Conservation (phyloP, 2,888 invertebrate species). For the Drosophila atroscutellata region DNA sequence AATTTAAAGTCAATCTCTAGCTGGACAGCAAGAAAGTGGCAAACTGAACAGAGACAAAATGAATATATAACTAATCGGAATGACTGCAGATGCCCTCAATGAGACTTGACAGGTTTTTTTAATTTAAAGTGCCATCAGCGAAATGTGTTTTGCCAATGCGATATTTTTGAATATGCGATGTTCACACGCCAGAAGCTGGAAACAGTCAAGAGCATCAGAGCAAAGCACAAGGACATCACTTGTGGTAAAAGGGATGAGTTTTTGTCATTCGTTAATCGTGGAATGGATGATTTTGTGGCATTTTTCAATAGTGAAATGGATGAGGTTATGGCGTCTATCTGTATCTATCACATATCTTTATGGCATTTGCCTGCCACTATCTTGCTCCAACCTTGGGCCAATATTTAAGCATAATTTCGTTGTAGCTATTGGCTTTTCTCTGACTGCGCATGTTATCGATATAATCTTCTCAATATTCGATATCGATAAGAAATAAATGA, state of each 20-base stretch:
- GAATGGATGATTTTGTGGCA: slow-evolving; percentile 35
- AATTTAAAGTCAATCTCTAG: slow-evolving; percentile 38
- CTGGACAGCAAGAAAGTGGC: slow-evolving; percentile 30
- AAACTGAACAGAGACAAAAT: slow-evolving; percentile 21
- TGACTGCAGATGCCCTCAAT: slow-evolving; percentile 7
- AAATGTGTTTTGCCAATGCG: slow-evolving; percentile 45
- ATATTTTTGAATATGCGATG: slow-evolving; percentile 35
- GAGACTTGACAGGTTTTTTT: slow-evolving; percentile 15
- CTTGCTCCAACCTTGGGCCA: slow-evolving; percentile 33
- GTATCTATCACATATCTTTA: slow-evolving; percentile 33
- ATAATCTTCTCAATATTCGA: slow-evolving; percentile 55
- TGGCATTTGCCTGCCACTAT: slow-evolving; percentile 40
- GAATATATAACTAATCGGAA: slow-evolving; percentile 11
- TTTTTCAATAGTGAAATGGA: slow-evolving; percentile 35
- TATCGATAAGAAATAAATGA: slow-evolving; percentile 29
- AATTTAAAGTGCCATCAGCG: slow-evolving; percentile 45
- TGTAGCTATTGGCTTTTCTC: slow-evolving; percentile 21
- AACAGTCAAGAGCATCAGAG: slow-evolving; percentile 10
- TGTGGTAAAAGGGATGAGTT: slow-evolving; percentile 45
- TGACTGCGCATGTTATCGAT: slow-evolving; percentile 37
- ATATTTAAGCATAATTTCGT: slow-evolving; percentile 36
- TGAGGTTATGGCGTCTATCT: slow-evolving; percentile 42
- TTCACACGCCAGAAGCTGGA: neutral
- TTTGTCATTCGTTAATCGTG: neutral
- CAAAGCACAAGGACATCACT: neutral